Base-by-base conservation (phyloP, 2,797 vertebrate genomes). In the Enteromius argenteus region DNA sequence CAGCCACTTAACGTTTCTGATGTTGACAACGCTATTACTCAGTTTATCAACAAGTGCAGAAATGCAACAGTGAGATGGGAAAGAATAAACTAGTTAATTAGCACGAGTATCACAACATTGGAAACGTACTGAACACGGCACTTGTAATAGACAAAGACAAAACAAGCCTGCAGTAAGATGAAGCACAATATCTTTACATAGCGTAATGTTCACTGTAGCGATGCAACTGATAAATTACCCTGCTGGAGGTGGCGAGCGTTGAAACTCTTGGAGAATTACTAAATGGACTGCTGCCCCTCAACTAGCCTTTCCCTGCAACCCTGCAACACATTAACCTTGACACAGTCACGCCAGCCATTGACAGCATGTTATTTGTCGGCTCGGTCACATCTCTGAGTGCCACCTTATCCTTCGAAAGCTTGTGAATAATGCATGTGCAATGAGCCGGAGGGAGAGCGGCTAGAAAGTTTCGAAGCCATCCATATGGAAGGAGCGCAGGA, bases 321-420 rank as follows among this genome's bases (percentile, higher is more conserved):
- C 86, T 84, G 84, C 87, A 89, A 89, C 91, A 91, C 88, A 91
- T 93, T 93, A 92, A 94, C 94, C 93, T 93, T 93, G 92, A 93
- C 93, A 92, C 88, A 89, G 75, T 89, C 75, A 85, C 84, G 32
- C 79, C 89, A 90, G 90, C 79, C 68, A 66, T 58, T 76, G 83
- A 80, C 90, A 91, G 86, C 93, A 86, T 90, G 91, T 87, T 94
- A 92, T 93, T 90, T 91, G 92, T 92, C 91, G 91, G 90, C 92
- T 90, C 37, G 91, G 93, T 94, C 91, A 89, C 91, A 89, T 91
- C 90, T 93, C 91, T 88, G 88, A 90, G 89, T 87, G 90, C 90
- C 83, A 87, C 83, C 86, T 84, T 81, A 83, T 88, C 88, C 81
- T 80, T 83, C 39, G 89, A 85, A 81, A 21, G 67, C 44, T 73